Percentiles rank a stretch among this genome's conserved stretches.
Evolutionary conservation across 2,113 vertebrate species (phyloP).

Genomic region (Lampris incognitus): DNA sequence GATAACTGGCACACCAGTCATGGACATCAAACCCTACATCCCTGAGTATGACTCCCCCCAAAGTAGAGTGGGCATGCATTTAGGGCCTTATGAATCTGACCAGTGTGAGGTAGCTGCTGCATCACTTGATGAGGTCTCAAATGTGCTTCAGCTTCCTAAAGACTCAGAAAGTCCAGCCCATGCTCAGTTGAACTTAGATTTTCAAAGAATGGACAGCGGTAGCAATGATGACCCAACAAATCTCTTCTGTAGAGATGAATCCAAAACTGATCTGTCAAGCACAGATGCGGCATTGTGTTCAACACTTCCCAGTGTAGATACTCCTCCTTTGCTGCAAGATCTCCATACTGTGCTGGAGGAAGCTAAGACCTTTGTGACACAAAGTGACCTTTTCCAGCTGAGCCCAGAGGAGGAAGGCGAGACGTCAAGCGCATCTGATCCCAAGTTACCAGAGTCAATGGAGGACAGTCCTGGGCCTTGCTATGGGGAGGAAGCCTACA

Average conservation of each 20-base stretch:
- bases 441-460: neutral
- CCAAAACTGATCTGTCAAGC: neutral
- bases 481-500: conserved; percentile 66
- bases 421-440: conserved; percentile 15
- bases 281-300: neutral
- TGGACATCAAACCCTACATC: conserved; percentile 92
- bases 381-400: conserved; percentile 22
- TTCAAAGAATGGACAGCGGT: neutral
- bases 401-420: neutral
- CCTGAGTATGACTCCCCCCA: conserved; percentile 88
- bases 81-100: conserved; percentile 4
- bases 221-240: neutral
- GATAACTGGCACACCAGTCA: conserved; percentile 88
- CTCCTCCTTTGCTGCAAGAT: conserved; percentile 23
- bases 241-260: conserved; percentile 13
- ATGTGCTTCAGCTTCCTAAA: neutral
- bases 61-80: conserved; percentile 23
- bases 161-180: neutral
- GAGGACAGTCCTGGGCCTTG: conserved; percentile 21
- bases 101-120: neutral
- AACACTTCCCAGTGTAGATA: neutral
- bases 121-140: conserved; percentile 10
- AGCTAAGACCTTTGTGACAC: conserved; percentile 64
- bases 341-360: conserved; percentile 63
- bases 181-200: conserved; percentile 10